A percentile compares a stretch with the other conserved stretches of the same genome.
Conservation (phyloP, 2,888 invertebrate genomes). For the Pilophorus perplexus region DNA sequence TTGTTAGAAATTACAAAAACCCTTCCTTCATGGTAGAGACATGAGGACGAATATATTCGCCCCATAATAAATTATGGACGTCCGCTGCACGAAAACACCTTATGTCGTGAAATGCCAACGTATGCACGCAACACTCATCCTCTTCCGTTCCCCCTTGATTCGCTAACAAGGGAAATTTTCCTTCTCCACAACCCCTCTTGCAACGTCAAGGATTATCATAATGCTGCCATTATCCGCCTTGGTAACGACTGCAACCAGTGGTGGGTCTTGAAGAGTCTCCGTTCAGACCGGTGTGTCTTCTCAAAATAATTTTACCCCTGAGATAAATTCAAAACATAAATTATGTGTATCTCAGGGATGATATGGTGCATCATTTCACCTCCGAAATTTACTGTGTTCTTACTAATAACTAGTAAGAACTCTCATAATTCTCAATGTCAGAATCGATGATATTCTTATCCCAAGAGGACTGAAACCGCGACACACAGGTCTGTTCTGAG, state of each 20-base stretch:
- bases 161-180: constrained; percentile 29
- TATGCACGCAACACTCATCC: not conserved
- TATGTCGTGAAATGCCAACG: constrained; percentile 17
- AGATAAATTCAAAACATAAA: too few species aligned
- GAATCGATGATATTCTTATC: too few species aligned
- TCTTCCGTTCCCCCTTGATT: not conserved
- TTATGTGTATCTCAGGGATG: too few species aligned
- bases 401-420: too few species aligned
- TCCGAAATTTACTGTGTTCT: too few species aligned
- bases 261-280: too few species aligned
- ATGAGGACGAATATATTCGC: constrained; percentile 17
- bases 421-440: too few species aligned
- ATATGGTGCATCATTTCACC: too few species aligned
- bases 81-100: constrained; percentile 29
- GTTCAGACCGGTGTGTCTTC: too few species aligned
- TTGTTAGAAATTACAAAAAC: constrained; percentile 23
- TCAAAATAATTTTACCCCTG: too few species aligned
- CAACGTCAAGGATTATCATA: constrained; percentile 33
- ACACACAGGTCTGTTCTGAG: too few species aligned
- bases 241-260: constrained; percentile 33
- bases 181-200: not conserved
- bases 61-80: constrained; percentile 25
- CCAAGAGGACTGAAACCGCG: too few species aligned
- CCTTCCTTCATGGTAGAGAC: not conserved
- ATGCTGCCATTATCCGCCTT: constrained; percentile 33